These are phyloP conservation scores for Hesperia comma DNA, from an alignment of 2,888 invertebrate genomes.

Conservation along the genomic window DNA sequence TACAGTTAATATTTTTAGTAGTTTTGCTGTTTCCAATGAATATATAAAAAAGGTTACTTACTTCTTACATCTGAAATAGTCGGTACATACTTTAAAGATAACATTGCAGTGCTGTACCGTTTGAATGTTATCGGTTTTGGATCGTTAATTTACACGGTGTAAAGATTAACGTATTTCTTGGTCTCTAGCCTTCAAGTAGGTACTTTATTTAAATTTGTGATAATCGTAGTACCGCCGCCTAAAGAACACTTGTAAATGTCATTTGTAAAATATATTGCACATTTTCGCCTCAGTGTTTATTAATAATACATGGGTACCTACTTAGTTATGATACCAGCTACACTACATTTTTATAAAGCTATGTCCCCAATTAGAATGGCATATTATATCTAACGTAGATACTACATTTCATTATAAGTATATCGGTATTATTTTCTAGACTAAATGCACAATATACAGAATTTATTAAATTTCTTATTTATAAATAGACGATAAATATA, in stretches of 20 bases:
- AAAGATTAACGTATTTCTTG: no score
- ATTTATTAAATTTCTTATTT: conserved; percentile 60
- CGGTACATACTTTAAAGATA: no score
- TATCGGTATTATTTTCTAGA: conserved; percentile 26
- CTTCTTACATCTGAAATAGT: no score
- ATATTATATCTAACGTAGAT: conserved; percentile 54
- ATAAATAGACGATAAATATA: conserved; percentile 71
- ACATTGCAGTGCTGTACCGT: no score
- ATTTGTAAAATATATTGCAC: conserved; percentile 2
- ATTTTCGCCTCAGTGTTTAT: conserved; percentile 1
- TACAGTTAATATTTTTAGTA: no score
- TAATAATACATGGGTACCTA: background rate
- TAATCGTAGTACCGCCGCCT: background rate
- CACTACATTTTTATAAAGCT: conserved; percentile 86
- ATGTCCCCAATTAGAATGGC: conserved; percentile 84
- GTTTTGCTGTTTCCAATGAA: no score
- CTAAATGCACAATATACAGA: conserved; percentile 79
- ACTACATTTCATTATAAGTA: conserved; percentile 52
- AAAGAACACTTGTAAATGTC: background rate
- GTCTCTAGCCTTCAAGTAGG: no score
- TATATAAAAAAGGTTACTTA: no score
- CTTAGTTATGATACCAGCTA: conserved; percentile 43
- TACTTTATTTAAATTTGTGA: no score
- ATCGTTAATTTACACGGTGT: no score
- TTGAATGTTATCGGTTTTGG: no score